Conservation (phyloP, 92 coral and sea anemone genomes). For the Paramuricea clavata region DNA sequence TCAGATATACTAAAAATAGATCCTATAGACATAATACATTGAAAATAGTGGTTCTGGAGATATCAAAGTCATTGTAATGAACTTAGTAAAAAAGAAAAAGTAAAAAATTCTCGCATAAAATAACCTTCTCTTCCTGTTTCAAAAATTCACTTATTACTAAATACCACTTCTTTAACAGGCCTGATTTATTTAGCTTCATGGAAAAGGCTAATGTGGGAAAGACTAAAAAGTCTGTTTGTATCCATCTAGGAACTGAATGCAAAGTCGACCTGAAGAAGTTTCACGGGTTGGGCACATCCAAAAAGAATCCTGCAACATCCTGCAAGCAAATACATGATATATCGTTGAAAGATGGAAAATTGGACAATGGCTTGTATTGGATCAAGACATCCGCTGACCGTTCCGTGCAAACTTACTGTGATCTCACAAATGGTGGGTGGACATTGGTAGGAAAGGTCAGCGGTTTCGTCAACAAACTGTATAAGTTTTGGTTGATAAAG, state of each 20-base stretch:
- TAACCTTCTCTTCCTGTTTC: no score
- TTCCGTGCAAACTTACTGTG: slow-evolving; percentile 74
- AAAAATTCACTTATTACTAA: no score
- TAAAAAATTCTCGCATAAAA: no score
- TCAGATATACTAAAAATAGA: no score
- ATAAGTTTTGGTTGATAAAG: slow-evolving; percentile 74
- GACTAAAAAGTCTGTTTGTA: background rate
- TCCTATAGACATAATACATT: no score
- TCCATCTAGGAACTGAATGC: slow-evolving; percentile 49
- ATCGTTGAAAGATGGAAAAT: slow-evolving; percentile 41
- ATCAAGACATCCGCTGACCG: slow-evolving; percentile 37
- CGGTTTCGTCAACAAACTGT: slow-evolving; percentile 76
- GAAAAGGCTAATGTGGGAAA: no score
- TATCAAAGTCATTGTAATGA: no score
- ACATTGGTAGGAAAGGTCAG: slow-evolving; percentile 89
- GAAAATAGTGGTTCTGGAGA: no score
- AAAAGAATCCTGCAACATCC: slow-evolving; percentile 73
- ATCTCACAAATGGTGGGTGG: slow-evolving; percentile 88
- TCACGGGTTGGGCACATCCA: slow-evolving; percentile 26
- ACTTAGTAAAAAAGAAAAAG: no score
- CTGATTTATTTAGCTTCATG: no score
- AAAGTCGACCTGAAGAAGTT: slow-evolving; percentile 31
- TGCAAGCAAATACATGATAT: slow-evolving; percentile 84
- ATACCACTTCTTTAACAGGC: no score
- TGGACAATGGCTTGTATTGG: slow-evolving; percentile 82